Conservation (phyloP, 2,113 vertebrate species). For the Penelope pileata region DNA sequence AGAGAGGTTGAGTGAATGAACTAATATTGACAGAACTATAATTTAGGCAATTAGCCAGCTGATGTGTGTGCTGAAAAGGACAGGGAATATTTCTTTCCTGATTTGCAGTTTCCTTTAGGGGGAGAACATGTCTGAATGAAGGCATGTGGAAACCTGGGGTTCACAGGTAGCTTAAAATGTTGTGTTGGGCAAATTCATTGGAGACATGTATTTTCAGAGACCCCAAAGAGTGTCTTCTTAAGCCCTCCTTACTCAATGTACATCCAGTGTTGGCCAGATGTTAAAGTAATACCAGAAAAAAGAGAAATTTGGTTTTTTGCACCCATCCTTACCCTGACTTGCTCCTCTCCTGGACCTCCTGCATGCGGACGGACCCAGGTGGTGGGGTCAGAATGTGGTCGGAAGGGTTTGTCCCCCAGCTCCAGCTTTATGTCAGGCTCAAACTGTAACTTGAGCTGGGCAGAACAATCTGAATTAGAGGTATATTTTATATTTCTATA, state of each 20-base stretch:
- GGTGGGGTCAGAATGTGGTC: background rate
- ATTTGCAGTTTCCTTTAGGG: background rate
- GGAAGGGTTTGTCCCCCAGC: background rate
- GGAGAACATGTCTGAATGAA: background rate
- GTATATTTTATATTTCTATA: background rate
- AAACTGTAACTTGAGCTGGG: background rate
- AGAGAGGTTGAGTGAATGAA: background rate
- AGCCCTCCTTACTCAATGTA: background rate
- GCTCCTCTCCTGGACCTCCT: background rate
- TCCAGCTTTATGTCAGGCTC: background rate
- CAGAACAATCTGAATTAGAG: background rate
- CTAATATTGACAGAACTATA: conserved; percentile 40
- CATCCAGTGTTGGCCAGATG: background rate
- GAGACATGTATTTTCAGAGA: rapidly evolving
- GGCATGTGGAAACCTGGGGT: rapidly evolving
- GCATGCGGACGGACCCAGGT: background rate
- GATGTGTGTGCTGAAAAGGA: background rate
- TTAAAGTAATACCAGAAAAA: background rate
- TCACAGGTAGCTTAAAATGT: background rate
- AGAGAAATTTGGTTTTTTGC: background rate
- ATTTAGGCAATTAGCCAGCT: conserved; percentile 58
- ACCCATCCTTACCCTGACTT: background rate
- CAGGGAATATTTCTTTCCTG: conserved; percentile 30
- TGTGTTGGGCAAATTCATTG: background rate
- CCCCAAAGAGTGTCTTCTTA: background rate